Percentiles rank a stretch among this genome's conserved stretches.
Conservation (phyloP, 2,888 invertebrate species). For the Xiphydria camelus region DNA sequence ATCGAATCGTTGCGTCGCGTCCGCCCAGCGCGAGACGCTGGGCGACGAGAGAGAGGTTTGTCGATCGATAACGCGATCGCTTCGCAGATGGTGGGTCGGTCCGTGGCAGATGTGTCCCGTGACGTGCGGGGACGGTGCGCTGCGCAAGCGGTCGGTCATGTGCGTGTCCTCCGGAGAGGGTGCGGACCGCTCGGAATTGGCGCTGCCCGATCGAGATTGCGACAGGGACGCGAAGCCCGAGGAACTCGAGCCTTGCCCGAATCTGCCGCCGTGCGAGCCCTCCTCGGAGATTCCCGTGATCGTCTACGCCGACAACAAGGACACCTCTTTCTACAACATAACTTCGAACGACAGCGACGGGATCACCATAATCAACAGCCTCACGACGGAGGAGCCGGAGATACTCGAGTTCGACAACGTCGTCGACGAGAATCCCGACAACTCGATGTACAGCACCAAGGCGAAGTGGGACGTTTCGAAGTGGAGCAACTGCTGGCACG, state of each 20-base stretch:
- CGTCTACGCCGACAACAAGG: slow-evolving; percentile 42
- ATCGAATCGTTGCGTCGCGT: neutral
- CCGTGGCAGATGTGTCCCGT: slow-evolving; percentile 84
- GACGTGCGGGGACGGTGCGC: slow-evolving; percentile 68
- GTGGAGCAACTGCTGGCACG: slow-evolving; percentile 43
- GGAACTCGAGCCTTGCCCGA: slow-evolving; percentile 69
- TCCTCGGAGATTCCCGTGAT: slow-evolving; percentile 44
- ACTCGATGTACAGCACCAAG: slow-evolving; percentile 46
- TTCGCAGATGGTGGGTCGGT: slow-evolving; percentile 75
- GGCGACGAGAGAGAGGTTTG: too few relatives aligned
- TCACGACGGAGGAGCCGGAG: slow-evolving; percentile 45
- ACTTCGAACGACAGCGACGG: slow-evolving; percentile 39
- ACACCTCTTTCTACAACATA: slow-evolving; percentile 46
- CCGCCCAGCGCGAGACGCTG: too few relatives aligned
- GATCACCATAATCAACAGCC: slow-evolving; percentile 33
- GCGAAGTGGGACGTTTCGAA: slow-evolving; percentile 48
- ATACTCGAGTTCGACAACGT: slow-evolving; percentile 52
- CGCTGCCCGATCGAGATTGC: slow-evolving; percentile 76
- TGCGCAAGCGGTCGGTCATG: slow-evolving; percentile 70
- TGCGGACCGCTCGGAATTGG: slow-evolving; percentile 71
- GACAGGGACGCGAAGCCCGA: slow-evolving; percentile 68
- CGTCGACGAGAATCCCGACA: slow-evolving; percentile 45
- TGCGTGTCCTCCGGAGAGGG: slow-evolving; percentile 62
- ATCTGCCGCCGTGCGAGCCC: slow-evolving; percentile 58
- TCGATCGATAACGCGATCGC: too few relatives aligned